phyloP scores from a whole-genome alignment of 2,797 vertebrate species.

The Characodon lateralis region DNA sequence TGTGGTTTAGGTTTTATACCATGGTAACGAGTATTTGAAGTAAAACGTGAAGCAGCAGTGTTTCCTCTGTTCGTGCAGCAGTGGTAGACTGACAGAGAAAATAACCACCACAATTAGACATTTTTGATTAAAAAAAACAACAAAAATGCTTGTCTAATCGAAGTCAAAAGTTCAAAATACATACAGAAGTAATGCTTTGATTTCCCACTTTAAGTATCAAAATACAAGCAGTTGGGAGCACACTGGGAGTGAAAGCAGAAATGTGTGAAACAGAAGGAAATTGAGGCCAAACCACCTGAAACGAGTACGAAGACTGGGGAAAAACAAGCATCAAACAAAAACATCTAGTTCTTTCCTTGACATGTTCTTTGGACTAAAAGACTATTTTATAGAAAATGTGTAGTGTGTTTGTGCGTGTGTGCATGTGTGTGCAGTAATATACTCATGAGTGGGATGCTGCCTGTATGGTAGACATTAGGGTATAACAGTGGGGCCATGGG shows the following conservation, averaged over 20 bases:
- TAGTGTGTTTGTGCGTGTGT: conserved; percentile 21
- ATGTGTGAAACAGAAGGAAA: conserved; percentile 44
- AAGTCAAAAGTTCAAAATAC: conserved; percentile 58
- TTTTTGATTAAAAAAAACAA: conserved; percentile 26
- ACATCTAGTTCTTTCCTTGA: conserved; percentile 59
- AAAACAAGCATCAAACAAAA: conserved; percentile 60
- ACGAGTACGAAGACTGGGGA: conserved; percentile 50
- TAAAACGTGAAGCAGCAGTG: conserved; percentile 52
- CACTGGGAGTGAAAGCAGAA: conserved; percentile 49
- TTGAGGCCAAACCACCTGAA: conserved; percentile 55
- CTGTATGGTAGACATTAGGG: conserved; percentile 65
- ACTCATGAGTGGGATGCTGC: conserved; percentile 76
- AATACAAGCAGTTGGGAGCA: conserved; percentile 64
- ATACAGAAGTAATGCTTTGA: conserved; percentile 52
- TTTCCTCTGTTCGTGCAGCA: conserved; percentile 63
- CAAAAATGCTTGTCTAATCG: conserved; percentile 31
- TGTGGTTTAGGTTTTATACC: conserved; percentile 51
- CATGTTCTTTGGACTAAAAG: conserved; percentile 73
- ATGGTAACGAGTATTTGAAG: conserved; percentile 48
- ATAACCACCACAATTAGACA: conserved; percentile 49
- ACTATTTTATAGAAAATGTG: conserved; percentile 71
- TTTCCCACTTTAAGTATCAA: conserved; percentile 58
- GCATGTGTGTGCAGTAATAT: conserved; percentile 68
- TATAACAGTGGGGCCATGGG: conserved; percentile 49
- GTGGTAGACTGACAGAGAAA: conserved; percentile 47